Evolutionary conservation across 2,797 vertebrate species (phyloP).

Genomic region (Danio tinwini): DNA sequence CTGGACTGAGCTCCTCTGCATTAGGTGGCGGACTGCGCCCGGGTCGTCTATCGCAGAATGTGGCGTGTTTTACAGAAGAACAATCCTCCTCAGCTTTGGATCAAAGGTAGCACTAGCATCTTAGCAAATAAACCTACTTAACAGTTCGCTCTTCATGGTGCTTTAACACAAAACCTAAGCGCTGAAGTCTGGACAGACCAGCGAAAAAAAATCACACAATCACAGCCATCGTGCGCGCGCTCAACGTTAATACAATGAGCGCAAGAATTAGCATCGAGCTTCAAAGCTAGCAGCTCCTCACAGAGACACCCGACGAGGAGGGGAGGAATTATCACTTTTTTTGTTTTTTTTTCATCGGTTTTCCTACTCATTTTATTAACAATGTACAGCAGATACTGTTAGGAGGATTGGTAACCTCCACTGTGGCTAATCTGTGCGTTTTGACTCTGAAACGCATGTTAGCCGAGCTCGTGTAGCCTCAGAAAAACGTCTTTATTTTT

Average conservation of each 20-base stretch:
- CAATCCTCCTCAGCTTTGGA: neutral
- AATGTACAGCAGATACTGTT: neutral
- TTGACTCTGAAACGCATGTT: neutral
- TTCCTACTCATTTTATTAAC: neutral
- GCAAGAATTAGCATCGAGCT: slow-evolving; percentile 9
- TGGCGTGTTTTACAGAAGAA: slow-evolving; percentile 8
- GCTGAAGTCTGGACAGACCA: neutral
- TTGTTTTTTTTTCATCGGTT: neutral
- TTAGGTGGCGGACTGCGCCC: slow-evolving; percentile 7
- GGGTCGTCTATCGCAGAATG: neutral
- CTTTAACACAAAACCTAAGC: neutral
- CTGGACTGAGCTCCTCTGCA: neutral
- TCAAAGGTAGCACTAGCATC: slow-evolving; percentile 11
- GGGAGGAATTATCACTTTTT: neutral
- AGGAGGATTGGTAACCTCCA: neutral
- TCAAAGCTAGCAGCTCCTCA: neutral
- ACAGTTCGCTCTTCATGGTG: neutral
- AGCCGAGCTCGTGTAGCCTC: slow-evolving; percentile 1
- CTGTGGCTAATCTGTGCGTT: neutral
- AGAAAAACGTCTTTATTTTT: neutral
- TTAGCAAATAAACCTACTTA: neutral
- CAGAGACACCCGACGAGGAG: neutral
- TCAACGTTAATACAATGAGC: neutral
- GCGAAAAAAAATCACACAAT: neutral
- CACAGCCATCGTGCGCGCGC: no score